phyloP scores from a whole-genome alignment of 1,140 invertebrate species.

The Oryctes rhinoceros region DNA sequence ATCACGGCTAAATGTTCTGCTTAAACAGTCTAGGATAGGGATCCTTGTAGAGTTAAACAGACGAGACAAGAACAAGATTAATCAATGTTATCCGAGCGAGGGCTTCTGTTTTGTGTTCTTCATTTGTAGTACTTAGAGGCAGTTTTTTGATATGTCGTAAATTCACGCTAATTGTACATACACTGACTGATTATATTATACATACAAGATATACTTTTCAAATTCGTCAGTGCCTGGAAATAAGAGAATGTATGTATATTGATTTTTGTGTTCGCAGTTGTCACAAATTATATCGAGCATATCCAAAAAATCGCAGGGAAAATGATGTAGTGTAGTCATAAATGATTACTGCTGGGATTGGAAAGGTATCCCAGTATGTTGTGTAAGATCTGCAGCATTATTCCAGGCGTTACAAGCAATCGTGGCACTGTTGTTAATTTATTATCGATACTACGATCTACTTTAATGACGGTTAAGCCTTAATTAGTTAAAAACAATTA shows the following conservation, averaged over 20 bases:
- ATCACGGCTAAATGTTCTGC: slow-evolving; percentile 21
- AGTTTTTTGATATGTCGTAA: slow-evolving; percentile 30
- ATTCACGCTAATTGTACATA: slow-evolving; percentile 38
- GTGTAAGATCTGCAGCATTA: no score
- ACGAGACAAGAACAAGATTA: background rate
- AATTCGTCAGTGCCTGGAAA: slow-evolving; percentile 40
- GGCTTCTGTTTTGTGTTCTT: slow-evolving; percentile 2
- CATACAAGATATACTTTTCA: slow-evolving; percentile 29
- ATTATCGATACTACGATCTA: no score
- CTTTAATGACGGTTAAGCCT: no score
- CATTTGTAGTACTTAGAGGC: background rate
- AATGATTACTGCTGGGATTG: background rate
- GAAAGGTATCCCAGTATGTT: background rate
- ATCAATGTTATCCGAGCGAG: background rate
- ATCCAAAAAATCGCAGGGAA: slow-evolving; percentile 30
- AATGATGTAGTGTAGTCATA: background rate
- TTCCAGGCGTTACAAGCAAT: no score
- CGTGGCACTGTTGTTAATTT: no score
- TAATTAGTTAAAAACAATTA: no score
- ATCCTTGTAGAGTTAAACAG: background rate
- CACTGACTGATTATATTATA: slow-evolving; percentile 39
- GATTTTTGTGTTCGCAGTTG: slow-evolving; percentile 29
- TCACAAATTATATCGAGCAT: slow-evolving; percentile 29
- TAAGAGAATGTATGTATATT: slow-evolving; percentile 32
- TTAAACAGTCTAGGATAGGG: slow-evolving; percentile 14